phyloP scores from a whole-genome alignment of 1,140 invertebrate species.

The Tribolium madens region DNA sequence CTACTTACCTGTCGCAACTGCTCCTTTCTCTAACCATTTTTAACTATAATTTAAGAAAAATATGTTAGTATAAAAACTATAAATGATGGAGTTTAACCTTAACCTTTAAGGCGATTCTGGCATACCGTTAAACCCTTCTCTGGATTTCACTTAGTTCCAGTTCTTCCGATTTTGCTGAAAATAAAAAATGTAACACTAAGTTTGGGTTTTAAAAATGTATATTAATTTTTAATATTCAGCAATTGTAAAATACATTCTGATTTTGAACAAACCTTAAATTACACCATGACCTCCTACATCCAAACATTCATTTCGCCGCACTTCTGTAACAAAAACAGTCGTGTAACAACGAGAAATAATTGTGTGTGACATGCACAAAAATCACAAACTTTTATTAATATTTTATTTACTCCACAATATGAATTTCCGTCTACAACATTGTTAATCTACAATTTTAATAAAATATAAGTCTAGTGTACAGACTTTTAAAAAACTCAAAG shows the following conservation, averaged over 20 bases:
- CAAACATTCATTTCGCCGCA: constrained; percentile 23
- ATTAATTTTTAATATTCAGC: no score
- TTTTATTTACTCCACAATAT: constrained; percentile 32
- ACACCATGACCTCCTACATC: constrained; percentile 36
- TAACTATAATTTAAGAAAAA: constrained; percentile 27
- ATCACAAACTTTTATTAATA: constrained; percentile 18
- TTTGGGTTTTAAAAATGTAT: background rate
- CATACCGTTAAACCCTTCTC: background rate
- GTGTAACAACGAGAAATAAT: constrained; percentile 9
- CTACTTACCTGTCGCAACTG: background rate
- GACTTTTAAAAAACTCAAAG: constrained; percentile 15
- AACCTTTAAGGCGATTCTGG: background rate
- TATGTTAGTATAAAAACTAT: constrained; percentile 9
- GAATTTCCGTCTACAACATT: constrained; percentile 17
- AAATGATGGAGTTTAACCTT: background rate
- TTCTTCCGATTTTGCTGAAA: constrained; percentile 23
- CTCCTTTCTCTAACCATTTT: background rate
- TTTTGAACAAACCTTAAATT: constrained; percentile 6
- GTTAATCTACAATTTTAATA: constrained; percentile 20
- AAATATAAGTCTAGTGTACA: constrained; percentile 22
- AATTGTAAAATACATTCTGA: background rate
- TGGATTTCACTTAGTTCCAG: background rate
- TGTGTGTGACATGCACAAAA: constrained; percentile 22
- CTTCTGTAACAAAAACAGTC: constrained; percentile 38
- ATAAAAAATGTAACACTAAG: constrained; percentile 2